Conservation (phyloP, 2,113 vertebrate genomes). For the Stegostoma tigrinum region DNA sequence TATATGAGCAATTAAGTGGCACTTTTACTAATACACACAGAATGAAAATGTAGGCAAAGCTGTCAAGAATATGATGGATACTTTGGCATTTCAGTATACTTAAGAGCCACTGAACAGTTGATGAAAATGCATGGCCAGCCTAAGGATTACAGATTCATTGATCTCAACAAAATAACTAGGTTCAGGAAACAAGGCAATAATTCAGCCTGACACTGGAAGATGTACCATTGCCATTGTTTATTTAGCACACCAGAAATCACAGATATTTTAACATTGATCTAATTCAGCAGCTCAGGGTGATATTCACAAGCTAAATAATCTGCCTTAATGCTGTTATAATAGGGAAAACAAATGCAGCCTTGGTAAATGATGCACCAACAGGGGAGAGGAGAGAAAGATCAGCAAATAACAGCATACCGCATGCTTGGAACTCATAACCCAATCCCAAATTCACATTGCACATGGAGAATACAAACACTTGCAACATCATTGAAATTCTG, state of each 20-base stretch:
- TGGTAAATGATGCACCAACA: neutral
- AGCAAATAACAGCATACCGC: neutral
- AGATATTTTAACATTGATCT: neutral
- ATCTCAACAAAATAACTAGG: neutral
- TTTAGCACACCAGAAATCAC: neutral
- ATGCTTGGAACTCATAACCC: neutral
- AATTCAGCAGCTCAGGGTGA: neutral
- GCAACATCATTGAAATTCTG: neutral
- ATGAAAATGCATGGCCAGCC: neutral
- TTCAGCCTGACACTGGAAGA: neutral
- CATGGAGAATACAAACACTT: neutral
- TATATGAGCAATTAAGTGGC: too few relatives aligned
- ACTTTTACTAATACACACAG: neutral
- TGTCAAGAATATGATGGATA: neutral
- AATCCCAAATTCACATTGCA: neutral
- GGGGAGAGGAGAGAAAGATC: neutral
- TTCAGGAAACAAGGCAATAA: too few relatives aligned
- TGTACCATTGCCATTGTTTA: neutral
- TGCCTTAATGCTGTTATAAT: neutral
- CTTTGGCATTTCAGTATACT: neutral
- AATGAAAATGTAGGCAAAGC: neutral
- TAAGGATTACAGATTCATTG: neutral
- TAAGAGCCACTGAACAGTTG: neutral
- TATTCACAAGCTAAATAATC: neutral
- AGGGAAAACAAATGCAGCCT: neutral